Base-by-base conservation (phyloP, 2,888 invertebrate genomes). In the Limnephilus marmoratus region DNA sequence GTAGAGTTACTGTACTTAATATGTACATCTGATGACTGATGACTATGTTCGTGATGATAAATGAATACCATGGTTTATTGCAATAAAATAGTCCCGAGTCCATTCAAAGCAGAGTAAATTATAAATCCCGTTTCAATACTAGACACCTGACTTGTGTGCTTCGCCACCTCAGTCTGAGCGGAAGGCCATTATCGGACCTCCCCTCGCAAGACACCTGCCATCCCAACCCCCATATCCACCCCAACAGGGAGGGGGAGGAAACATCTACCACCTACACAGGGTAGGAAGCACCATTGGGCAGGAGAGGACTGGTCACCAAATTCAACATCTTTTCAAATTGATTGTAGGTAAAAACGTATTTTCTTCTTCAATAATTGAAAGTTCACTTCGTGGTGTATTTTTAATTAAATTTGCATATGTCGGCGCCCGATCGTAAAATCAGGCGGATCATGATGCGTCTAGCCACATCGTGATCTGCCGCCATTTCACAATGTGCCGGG, bases 141-240 rank as follows among this genome's bases (percentile, higher is more conserved):
- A n/a, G 34, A 18, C 15, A 15, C 82, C 82, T 82, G 31, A 82
- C 31, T 34, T 31, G 82, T 34, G 34, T 34, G 18, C 34, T 82
- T 82, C 82, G 29, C 82, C 82, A 82, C 82, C 82, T 82, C 15
- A 4, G 12, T 82, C 31, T 34, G 82, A 82, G 31, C 31, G 34
- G 82, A 82, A 82, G 82, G 82, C 34, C 82, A 82, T 82, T 82
- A 82, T 82, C 34, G 82, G 82, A 82, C 82, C 31, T 31, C 82
- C 13, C 82, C 15, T 31, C 3, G 34, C 82, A 68, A 68, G n/a
- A 68, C 68, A 68, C 68, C 68, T 68, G 68, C 68, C 68, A n/a
- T 24, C 68, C 53, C 53, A 18, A 18, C 12, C 45, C 12, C 53
- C 68, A 0, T 24, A 4, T 24, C 53, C 53, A 18, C 12, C 45